phyloP scores from a whole-genome alignment of 2,888 invertebrate species.

The Lasius platythorax region DNA sequence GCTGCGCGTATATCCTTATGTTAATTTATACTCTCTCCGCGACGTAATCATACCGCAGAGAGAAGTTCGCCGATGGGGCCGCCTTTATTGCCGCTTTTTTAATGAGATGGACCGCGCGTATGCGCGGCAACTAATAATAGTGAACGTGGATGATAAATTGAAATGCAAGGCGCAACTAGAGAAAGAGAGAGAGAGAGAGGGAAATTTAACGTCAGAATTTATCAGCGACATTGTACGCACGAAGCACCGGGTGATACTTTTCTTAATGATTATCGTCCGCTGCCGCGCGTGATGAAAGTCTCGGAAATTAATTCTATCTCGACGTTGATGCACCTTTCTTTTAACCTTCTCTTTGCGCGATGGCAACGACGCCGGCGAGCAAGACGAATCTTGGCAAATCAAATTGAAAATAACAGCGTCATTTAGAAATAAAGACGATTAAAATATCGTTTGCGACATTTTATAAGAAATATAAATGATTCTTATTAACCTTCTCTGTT shows the following conservation, averaged over 20 bases:
- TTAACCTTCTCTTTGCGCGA: neutral
- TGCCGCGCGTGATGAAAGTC: neutral
- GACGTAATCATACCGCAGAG: slow-evolving; percentile 2
- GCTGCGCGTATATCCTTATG: neutral
- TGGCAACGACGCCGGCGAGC: neutral
- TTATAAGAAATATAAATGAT: neutral
- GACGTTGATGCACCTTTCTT: slow-evolving; percentile 24
- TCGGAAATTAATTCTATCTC: slow-evolving; percentile 24
- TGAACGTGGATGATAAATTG: slow-evolving; percentile 34
- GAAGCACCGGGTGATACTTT: slow-evolving; percentile 20
- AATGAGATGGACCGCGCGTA: neutral
- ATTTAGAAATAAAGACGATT: slow-evolving; percentile 4
- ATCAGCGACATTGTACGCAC: slow-evolving; percentile 29
- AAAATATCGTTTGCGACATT: neutral
- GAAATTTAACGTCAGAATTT: slow-evolving; percentile 27
- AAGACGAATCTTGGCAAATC: neutral
- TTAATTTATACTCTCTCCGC: slow-evolving; percentile 15
- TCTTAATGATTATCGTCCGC: slow-evolving; percentile 18
- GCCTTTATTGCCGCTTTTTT: slow-evolving; percentile 19
- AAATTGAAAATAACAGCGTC: slow-evolving; percentile 7
- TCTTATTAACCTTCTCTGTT: neutral
- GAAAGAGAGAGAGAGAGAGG: neutral
- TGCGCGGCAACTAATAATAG: slow-evolving; percentile 6
- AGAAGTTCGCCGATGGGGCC: slow-evolving; percentile 9
- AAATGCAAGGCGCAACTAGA: slow-evolving; percentile 19